Conservation (phyloP, 2,797 vertebrate genomes). For the Rhincodon typus region DNA sequence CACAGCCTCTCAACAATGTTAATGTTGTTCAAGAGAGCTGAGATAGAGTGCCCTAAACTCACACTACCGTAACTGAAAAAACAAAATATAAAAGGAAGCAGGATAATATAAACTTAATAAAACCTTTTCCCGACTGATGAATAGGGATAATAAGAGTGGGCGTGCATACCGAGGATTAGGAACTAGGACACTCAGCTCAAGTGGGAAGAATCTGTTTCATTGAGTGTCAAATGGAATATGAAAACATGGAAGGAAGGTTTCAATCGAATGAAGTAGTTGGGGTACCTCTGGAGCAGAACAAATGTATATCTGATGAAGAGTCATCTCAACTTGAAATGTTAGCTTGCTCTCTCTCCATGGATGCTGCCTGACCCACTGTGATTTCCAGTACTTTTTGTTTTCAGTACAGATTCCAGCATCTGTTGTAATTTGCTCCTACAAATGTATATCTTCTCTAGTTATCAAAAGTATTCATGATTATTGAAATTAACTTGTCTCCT, state of each 20-base stretch:
- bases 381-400: not conserved
- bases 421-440: too few relatives aligned
- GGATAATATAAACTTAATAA: not conserved
- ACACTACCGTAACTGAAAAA: not conserved
- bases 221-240: not conserved
- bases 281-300: not conserved
- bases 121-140: not conserved
- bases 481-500: too few relatives aligned
- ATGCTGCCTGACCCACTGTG: too few relatives aligned
- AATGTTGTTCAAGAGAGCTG: too few relatives aligned
- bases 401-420: too few relatives aligned
- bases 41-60: not conserved
- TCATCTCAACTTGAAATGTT: too few relatives aligned
- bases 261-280: not conserved
- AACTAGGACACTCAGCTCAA: not conserved
- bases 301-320: too few relatives aligned
- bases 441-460: too few relatives aligned
- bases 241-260: not conserved
- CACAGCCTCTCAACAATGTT: not conserved
- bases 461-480: too few relatives aligned
- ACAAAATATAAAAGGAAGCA: not conserved
- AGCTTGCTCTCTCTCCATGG: too few relatives aligned
- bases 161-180: not conserved
- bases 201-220: not conserved
- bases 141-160: not conserved